phyloP scores from a whole-genome alignment of 2,113 vertebrate species.

The Chionomys nivalis region DNA sequence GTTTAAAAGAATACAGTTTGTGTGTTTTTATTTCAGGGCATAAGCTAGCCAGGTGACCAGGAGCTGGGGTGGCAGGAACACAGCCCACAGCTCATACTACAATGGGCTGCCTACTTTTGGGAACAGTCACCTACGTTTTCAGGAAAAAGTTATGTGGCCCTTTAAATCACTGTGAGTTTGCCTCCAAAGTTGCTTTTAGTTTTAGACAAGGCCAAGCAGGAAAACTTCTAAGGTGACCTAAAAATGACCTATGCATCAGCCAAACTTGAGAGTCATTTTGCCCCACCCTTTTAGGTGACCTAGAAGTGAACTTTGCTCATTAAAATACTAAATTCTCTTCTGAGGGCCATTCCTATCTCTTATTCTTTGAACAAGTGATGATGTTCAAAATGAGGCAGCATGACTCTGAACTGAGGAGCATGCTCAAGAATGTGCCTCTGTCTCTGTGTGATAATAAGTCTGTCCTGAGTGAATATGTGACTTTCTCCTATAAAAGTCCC shows the following conservation, averaged over 20 bases:
- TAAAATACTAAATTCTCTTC: slow-evolving; percentile 2
- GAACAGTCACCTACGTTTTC: neutral
- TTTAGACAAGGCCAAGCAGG: neutral
- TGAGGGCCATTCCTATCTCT: neutral
- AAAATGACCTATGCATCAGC: neutral
- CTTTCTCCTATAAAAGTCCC: neutral
- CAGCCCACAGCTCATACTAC: too few species aligned
- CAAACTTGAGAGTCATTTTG: neutral
- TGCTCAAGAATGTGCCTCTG: neutral
- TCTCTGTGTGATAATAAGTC: neutral
- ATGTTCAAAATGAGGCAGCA: neutral
- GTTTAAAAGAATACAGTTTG: too few species aligned
- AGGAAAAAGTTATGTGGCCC: neutral
- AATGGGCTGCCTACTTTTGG: neutral
- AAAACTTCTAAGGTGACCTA: neutral
- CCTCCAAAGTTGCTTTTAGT: neutral
- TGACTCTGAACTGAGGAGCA: neutral
- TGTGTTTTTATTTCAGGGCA: too few species aligned
- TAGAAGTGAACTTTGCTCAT: slow-evolving; percentile 1
- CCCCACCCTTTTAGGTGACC: neutral
- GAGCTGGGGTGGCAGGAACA: too few species aligned
- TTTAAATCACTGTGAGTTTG: neutral
- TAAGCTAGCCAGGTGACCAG: too few species aligned
- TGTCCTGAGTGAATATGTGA: neutral
- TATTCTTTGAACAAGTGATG: neutral